Conservation (phyloP, 2,113 vertebrate genomes). For the Setophaga kirtlandii region DNA sequence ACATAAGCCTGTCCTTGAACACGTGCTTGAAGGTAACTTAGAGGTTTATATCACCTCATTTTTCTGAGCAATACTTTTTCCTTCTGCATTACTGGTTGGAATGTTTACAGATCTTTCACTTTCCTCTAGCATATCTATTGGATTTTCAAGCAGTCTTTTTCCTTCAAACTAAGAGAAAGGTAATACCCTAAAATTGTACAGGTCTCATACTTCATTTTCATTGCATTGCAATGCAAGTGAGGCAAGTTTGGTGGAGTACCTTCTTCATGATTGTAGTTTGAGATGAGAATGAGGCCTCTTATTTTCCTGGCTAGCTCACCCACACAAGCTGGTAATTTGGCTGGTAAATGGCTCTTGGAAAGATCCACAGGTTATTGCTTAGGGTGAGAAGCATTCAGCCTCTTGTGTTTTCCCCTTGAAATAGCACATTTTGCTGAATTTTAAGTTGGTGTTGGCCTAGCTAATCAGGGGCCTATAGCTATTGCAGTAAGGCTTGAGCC, state of each 20-base stretch:
- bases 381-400: neutral
- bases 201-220: neutral
- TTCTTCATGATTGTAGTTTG: neutral
- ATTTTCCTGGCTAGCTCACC: neutral
- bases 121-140: neutral
- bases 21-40: neutral
- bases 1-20: neutral
- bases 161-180: neutral
- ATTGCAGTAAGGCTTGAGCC: neutral
- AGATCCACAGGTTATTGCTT: neutral
- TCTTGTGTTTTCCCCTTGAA: neutral
- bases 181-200: neutral
- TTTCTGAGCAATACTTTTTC: neutral
- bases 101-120: neutral
- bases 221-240: neutral
- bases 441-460: neutral
- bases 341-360: neutral
- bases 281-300: neutral
- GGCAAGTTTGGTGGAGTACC: neutral
- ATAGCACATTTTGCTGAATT: neutral
- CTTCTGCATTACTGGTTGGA: neutral
- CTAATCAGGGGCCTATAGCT: neutral
- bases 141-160: neutral
- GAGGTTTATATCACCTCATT: neutral
- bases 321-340: fast-evolving